phyloP scores from a whole-genome alignment of 2,888 invertebrate genomes.

The Drosophila differens region DNA sequence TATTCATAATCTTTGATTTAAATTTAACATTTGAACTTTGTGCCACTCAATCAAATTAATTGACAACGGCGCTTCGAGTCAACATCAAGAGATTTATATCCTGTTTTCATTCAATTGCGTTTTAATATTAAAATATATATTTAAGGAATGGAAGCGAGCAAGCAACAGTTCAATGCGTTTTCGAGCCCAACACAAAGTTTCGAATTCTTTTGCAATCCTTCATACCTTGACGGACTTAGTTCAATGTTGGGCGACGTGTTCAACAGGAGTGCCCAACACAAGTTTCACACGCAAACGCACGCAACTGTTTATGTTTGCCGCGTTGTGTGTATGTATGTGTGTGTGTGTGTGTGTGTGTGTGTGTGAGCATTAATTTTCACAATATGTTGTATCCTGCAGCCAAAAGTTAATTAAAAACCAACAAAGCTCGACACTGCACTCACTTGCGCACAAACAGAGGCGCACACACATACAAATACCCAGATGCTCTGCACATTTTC shows the following conservation, averaged over 20 bases:
- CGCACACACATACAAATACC: conserved; percentile 17
- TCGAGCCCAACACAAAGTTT: conserved; percentile 19
- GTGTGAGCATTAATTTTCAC: conserved; percentile 81
- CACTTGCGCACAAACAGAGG: conserved; percentile 17
- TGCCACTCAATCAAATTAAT: not conserved
- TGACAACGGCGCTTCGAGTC: not conserved
- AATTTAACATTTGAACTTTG: not conserved
- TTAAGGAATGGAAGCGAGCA: not conserved
- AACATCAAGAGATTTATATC: not conserved
- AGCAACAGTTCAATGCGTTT: conserved; percentile 27
- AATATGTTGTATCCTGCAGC: conserved; percentile 85
- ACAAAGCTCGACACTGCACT: conserved; percentile 82
- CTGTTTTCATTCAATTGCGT: not conserved
- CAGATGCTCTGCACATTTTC: conserved; percentile 10
- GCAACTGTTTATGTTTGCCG: conserved; percentile 56
- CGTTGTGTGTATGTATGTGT: conserved; percentile 24
- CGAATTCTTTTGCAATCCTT: conserved; percentile 40
- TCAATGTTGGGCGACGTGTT: conserved; percentile 15
- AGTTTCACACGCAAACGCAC: conserved; percentile 45
- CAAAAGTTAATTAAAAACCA: conserved; percentile 86
- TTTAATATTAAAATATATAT: not conserved
- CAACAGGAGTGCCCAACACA: conserved; percentile 49
- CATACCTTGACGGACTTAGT: conserved; percentile 24
- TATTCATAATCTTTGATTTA: not conserved
- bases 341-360: conserved; percentile 37